Evolutionary conservation across 1,140 invertebrate genomes (phyloP), one percentile per base, ranked within the genome.

Genomic region (Drosophila leontia): DNA sequence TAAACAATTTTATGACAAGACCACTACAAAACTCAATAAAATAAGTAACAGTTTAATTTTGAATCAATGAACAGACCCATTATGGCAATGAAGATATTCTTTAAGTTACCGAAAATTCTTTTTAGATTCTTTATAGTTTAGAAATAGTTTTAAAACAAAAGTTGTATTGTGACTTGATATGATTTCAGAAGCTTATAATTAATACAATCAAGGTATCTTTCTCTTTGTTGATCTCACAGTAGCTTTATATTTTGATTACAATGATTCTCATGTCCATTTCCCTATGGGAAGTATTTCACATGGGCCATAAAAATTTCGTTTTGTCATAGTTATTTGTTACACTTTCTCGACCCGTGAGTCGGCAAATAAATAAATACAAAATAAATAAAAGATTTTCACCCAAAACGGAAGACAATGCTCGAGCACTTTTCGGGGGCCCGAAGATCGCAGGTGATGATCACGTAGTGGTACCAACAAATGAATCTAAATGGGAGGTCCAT

Each of bases 321-420:
- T 78, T 75, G 75, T 78, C 62, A 70, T 55, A 75, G 47, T 41
- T 75, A 83, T 79, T 79, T 75, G 80, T 68, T 70, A 83, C 80
- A 82, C 80, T 82, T 82, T 82, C 80, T 79, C 80, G 75, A 35
- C 35, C 47, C 55, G 42, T 81, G 75, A 82, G 39, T 74, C 75
- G 51, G 74, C 74, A 58, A 11, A 65, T 56, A 75, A 57, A 32
- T 57, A 59, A 44, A 60, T 58, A 23, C 12, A 51, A 68, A 55
- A 63, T 71, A 44, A 63, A 61, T 50, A 48, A 68, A 68, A 64
- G 42, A 48, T 64, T 75, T 81, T 75, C 78, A 65, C 74, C 68
- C 68, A 39, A 6, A 68, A 45, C 63, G 42, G 50, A 53, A 67
- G 39, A 44, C 63, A 35, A 42, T 35, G 19, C 7, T 72, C 39